Percentiles rank a stretch among this genome's conserved stretches.
phyloP scores from a whole-genome alignment of 2,888 invertebrate species.

The Nebria salina region DNA sequence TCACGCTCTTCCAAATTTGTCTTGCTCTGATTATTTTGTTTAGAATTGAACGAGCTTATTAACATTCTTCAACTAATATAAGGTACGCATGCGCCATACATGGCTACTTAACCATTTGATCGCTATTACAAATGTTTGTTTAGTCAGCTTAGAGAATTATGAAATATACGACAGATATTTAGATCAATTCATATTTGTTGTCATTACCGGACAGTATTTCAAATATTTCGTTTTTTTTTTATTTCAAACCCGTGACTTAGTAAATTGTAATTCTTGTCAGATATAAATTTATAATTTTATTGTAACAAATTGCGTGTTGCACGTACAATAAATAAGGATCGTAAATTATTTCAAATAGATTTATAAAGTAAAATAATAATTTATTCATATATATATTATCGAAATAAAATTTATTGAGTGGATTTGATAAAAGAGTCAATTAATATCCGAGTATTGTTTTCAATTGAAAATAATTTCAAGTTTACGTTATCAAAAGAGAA shows the following conservation, averaged over 20 bases:
- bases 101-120: neutral
- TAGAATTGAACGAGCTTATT: slow-evolving; percentile 1
- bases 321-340: neutral
- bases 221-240: neutral
- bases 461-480: slow-evolving; percentile 5
- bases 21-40: slow-evolving; percentile 1
- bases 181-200: neutral
- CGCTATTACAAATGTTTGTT: neutral
- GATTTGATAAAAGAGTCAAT: neutral
- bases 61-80: neutral
- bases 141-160: neutral
- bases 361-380: too few species aligned
- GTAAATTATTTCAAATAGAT: neutral
- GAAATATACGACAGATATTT: neutral
- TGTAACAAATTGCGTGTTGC: neutral
- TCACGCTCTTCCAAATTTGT: neutral
- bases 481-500: slow-evolving; percentile 2
- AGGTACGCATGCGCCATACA: neutral
- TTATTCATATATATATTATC: neutral
- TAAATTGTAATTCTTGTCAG: slow-evolving; percentile 1
- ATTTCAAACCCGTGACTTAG: neutral
- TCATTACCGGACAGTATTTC: neutral
- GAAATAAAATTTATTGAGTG: neutral
- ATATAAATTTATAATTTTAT: neutral
- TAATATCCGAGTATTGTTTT: neutral